Conservation (phyloP, 2,888 invertebrate species). For the Noctua pronuba region DNA sequence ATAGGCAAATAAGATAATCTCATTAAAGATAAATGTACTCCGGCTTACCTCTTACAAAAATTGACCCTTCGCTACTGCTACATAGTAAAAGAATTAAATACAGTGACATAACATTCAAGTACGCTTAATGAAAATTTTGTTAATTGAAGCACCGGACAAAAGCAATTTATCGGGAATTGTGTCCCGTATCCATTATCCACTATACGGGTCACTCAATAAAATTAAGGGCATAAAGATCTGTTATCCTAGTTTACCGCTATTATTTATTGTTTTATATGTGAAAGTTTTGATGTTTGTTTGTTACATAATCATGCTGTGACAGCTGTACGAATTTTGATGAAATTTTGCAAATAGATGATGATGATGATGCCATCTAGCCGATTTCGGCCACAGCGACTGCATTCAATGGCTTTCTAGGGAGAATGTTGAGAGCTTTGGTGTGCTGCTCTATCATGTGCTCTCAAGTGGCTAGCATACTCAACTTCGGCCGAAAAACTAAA, state of each 20-base stretch:
- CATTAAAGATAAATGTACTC: too few species aligned
- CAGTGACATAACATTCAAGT: background rate
- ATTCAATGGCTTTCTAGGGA: too few species aligned
- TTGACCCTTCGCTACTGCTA: too few species aligned
- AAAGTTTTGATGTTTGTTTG: background rate
- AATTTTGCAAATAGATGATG: background rate
- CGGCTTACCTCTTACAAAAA: too few species aligned
- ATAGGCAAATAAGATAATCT: too few species aligned
- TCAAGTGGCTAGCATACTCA: too few species aligned
- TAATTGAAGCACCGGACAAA: constrained; percentile 36
- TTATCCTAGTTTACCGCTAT: constrained; percentile 15
- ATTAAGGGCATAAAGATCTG: constrained; percentile 22
- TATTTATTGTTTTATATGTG: background rate
- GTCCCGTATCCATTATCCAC: constrained; percentile 24
- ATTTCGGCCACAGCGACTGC: too few species aligned
- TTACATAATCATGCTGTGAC: background rate
- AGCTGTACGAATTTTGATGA: background rate
- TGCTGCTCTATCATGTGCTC: too few species aligned
- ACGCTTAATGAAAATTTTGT: constrained; percentile 13
- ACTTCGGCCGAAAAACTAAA: too few species aligned
- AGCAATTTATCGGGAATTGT: constrained; percentile 43
- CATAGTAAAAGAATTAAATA: constrained; percentile 3
- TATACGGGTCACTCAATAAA: constrained; percentile 47
- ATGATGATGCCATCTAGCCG: too few species aligned
- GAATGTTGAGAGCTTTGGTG: too few species aligned